Evolutionary conservation across 2,888 invertebrate species (phyloP), one percentile per base, ranked within the genome.

Genomic region (Ichneumon xanthorius): DNA sequence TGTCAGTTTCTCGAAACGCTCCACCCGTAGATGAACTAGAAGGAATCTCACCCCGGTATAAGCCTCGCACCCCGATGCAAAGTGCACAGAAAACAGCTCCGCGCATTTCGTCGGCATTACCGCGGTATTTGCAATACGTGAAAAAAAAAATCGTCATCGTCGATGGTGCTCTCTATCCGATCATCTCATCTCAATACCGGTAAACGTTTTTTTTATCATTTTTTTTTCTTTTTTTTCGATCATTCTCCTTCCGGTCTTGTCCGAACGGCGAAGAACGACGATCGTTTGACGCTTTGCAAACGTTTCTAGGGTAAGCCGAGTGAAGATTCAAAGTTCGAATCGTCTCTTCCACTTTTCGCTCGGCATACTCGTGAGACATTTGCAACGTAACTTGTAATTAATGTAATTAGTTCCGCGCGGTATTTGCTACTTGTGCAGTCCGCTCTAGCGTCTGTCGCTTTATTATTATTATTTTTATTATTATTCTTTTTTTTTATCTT

Each of bases 321-420:
- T 81, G 26, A 63, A 72, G 61, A 61, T 70, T 76, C 3, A 65
- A 73, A 50, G 79, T 11, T 50, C 37, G 61, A 19, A 72, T 77
- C 26, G 37, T 40, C 19, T 37, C 1, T 65, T 45, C 58, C 14
- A 14, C 50, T 37, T 53, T 53, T 55, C 53, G 61, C 50, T 75
- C 80, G 82, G 63, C 86, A 85, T 91, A 92, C 91, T 89, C 90
- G 85, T 89, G 93, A 93, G 91, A 93, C 92, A 92, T 93, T 93
- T 92, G 93, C 91, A 93, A 93, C 92, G 92, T 92, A 89, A 82
- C 85, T 91, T 90, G 89, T 90, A 90, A 92, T 90, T 91, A 92
- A 89, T 90, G 85, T 91, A 92, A 91, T 91, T 92, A 91, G 67
- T 82, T 77, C 53, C 33, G 22, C 40, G 63, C 40, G 81, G 71